Conservation (phyloP, 2,797 vertebrate genomes). For the Antrozous pallidus region DNA sequence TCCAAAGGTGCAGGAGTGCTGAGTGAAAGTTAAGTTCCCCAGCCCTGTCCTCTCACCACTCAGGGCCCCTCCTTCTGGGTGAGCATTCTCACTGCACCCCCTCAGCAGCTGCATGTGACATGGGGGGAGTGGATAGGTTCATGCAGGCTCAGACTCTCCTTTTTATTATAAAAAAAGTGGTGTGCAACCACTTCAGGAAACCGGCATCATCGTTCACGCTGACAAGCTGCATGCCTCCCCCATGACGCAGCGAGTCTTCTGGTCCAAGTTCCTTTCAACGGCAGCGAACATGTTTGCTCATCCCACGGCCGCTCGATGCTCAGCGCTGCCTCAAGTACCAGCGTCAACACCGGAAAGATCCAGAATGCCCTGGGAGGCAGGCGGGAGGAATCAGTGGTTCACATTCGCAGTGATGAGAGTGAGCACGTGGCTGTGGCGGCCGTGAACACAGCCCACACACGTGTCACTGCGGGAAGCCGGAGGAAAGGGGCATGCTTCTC, state of each 20-base stretch:
- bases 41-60: background rate
- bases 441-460: rapidly evolving
- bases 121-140: background rate
- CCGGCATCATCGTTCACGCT: background rate
- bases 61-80: background rate
- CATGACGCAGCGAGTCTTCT: background rate
- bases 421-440: rapidly evolving
- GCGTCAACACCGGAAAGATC: background rate
- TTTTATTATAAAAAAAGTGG: background rate
- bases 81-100: background rate
- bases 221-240: background rate
- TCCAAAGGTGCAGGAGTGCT: background rate
- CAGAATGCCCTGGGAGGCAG: background rate
- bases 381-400: background rate
- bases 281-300: background rate
- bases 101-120: background rate
- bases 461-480: background rate
- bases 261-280: background rate
- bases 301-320: background rate
- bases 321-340: background rate
- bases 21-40: background rate
- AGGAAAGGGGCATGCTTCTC: background rate
- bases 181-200: background rate
- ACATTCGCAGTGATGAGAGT: background rate
- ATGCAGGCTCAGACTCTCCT: background rate